Conservation (phyloP, 2,888 invertebrate genomes). For the Diadromus collaris region DNA sequence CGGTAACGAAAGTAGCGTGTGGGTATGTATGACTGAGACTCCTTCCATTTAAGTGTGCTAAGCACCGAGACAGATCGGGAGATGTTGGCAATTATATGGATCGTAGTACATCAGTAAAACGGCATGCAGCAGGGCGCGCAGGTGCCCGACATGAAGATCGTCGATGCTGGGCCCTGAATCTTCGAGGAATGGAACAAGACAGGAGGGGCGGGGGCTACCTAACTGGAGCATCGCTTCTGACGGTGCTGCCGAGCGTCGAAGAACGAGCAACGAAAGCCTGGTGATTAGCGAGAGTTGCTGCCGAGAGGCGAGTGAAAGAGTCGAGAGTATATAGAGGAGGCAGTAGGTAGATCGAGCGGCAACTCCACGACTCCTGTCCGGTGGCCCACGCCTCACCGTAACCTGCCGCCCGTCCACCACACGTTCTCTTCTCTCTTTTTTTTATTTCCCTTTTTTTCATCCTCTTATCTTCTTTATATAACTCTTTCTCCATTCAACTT, state of each 20-base stretch:
- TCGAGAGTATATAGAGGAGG: slow-evolving; percentile 24
- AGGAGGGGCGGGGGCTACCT: slow-evolving; percentile 43
- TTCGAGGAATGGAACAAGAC: slow-evolving; percentile 7
- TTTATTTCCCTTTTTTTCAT: not conserved
- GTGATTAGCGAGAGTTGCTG: slow-evolving; percentile 57
- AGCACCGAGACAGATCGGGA: slow-evolving; percentile 14
- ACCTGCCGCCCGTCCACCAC: slow-evolving; percentile 43
- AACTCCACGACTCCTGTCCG: slow-evolving; percentile 41
- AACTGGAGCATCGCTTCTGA: slow-evolving; percentile 55
- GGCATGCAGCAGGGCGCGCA: slow-evolving; percentile 36
- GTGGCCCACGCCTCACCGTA: slow-evolving; percentile 45
- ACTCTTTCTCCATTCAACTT: slow-evolving; percentile 34
- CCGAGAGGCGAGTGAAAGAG: slow-evolving; percentile 40
- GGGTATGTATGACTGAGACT: not conserved
- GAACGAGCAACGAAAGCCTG: slow-evolving; percentile 55
- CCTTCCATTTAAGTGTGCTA: slow-evolving; percentile 11
- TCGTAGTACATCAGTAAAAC: slow-evolving; percentile 20
- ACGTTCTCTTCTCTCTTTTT: slow-evolving; percentile 29
- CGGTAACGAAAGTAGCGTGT: not conserved
- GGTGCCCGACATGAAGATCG: slow-evolving; percentile 52
- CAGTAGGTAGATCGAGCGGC: slow-evolving; percentile 29
- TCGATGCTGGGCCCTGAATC: slow-evolving; percentile 37
- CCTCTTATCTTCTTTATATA: not conserved
- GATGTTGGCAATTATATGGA: slow-evolving; percentile 33
- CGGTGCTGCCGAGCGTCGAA: slow-evolving; percentile 27